Evolutionary conservation across 64 coral and sea anemone species (phyloP), one percentile per base, ranked within the genome.

Genomic region (Stichodactyla helianthus): DNA sequence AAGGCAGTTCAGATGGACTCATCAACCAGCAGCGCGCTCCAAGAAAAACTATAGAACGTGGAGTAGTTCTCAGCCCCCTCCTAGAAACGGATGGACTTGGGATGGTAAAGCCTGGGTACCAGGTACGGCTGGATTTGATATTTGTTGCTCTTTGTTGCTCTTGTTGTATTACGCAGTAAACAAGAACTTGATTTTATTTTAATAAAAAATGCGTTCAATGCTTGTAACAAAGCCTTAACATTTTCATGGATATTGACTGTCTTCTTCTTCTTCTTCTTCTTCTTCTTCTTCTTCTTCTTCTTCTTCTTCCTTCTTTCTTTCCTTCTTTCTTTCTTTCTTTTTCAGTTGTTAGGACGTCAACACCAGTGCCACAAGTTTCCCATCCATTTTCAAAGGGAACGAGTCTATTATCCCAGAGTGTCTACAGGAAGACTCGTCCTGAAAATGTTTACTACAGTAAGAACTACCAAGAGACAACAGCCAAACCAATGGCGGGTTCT

Each of bases 31-130:
- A 26, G 6, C 23, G n/a, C 8, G 20, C 19, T 74, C 11, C 68
- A 81, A 81, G 52, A 51, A 81, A 53, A 53, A 11, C 19, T 52
- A 81, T 53, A 51, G 50, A 53, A 54, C 14, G 16, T 81, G 52
- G 78, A 81, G 51, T 53, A 81, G 31, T 11, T 18, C 52, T 17
- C 78, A 81, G 51, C 6, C 25, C 51, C 55, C 83, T 60, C 6
- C 55, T 60, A 58, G 55, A 50, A 84, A 84, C 17, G 53, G 55
- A 50, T 84, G 83, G 83, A 26, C 83, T 84, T 60, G 55, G 55
- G 61, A 84, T 9, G 68, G 68, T 26, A 74, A 23, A 74, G 22
- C 68, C 25, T 74, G 68, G 68, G 25, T 74, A 27, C 17, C 68
- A 74, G 68, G 68, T 74, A 31, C 35, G 35, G 1, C 35, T 44